Conservation (phyloP, 2,113 vertebrate species). For the Plotosus lineatus region DNA sequence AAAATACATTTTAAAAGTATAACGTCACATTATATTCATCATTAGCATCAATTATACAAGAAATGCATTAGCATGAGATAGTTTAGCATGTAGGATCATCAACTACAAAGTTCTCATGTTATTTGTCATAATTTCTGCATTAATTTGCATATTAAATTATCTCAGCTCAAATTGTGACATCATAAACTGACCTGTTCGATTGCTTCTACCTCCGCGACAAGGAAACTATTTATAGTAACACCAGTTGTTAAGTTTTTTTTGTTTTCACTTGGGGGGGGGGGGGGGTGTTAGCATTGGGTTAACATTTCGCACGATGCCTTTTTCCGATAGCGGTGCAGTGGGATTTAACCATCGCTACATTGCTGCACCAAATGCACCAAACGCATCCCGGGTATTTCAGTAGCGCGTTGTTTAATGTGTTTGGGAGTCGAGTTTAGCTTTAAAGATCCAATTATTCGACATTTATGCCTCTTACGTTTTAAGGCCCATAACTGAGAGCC, state of each 20-base stretch:
- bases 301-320: too few species aligned
- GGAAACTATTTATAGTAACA: background rate
- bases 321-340: too few species aligned
- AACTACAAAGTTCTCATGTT: background rate
- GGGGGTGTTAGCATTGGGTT: too few species aligned
- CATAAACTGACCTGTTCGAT: background rate
- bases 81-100: background rate
- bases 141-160: background rate
- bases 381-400: background rate
- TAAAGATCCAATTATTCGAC: background rate
- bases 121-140: background rate
- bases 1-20: background rate
- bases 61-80: background rate
- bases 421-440: background rate
- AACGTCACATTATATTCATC: background rate
- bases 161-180: background rate
- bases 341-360: too few species aligned
- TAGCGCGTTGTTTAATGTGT: background rate
- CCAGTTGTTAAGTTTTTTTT: background rate
- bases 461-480: background rate
- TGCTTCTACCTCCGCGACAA: background rate
- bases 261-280: too few species aligned
- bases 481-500: background rate
- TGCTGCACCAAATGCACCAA: background rate
- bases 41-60: background rate